Conservation (phyloP, 2,888 invertebrate genomes). For the Pristionchus maxplancki region DNA sequence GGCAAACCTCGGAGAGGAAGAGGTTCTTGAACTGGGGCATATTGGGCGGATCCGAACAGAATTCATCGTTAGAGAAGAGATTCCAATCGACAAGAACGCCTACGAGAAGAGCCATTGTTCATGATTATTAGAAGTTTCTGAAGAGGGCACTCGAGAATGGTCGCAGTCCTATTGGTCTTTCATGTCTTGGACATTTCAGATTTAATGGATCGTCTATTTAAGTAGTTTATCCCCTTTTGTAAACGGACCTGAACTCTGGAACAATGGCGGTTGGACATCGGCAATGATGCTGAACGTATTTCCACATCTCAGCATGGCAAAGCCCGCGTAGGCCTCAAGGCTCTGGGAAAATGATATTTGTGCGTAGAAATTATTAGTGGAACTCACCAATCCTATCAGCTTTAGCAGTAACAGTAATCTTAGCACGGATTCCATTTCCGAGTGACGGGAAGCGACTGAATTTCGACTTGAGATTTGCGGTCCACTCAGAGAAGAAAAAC, state of each 20-base stretch:
- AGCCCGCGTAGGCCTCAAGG: not conserved
- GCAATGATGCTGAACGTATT: not conserved
- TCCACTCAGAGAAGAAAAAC: not conserved
- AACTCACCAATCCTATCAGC: not conserved
- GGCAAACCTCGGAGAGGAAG: constrained; percentile 35
- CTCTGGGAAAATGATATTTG: not conserved
- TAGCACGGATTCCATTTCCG: not conserved
- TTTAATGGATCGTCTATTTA: not conserved
- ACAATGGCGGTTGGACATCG: not conserved
- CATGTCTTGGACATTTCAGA: not conserved
- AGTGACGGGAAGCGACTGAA: not conserved
- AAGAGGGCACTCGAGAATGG: not conserved
- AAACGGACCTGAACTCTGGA: not conserved
- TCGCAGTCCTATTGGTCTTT: not conserved
- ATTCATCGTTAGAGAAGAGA: constrained; percentile 38
- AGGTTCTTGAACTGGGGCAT: constrained; percentile 44
- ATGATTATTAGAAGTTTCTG: not conserved
- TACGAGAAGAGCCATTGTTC: not conserved
- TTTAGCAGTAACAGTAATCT: not conserved
- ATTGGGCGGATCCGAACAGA: constrained; percentile 47
- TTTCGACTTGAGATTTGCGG: not conserved
- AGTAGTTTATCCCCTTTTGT: too few relatives aligned
- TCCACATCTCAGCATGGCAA: not conserved
- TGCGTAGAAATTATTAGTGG: not conserved
- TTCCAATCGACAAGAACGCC: constrained; percentile 51